Conservation (phyloP, 2,888 invertebrate species). For the Oscheius myriophilus region DNA sequence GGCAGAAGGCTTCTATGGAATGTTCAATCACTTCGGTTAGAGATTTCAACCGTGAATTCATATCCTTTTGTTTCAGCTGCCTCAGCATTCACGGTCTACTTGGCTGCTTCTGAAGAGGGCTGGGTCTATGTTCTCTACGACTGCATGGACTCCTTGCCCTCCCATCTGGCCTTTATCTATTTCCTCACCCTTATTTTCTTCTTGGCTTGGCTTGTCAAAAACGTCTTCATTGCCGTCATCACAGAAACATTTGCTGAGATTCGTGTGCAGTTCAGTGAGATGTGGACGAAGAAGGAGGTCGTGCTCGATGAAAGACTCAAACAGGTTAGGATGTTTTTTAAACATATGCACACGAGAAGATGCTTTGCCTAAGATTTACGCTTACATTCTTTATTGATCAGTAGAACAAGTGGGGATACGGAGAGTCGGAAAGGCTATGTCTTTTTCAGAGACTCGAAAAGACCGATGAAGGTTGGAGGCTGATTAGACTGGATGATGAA, state of each 20-base stretch:
- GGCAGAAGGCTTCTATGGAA: conserved; percentile 93
- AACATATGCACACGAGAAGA: not conserved
- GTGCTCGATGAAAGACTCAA: conserved; percentile 64
- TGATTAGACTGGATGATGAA: conserved; percentile 88
- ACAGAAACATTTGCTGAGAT: conserved; percentile 79
- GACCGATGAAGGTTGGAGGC: conserved; percentile 92
- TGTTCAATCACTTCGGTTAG: conserved; percentile 81
- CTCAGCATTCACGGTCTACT: conserved; percentile 98
- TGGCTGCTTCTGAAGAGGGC: conserved; percentile 98
- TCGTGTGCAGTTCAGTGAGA: conserved; percentile 98
- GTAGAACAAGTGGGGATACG: not conserved
- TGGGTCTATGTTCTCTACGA: conserved; percentile 99
- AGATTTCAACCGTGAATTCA: not conserved
- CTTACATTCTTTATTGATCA: not conserved
- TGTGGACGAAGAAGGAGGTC: conserved; percentile 80
- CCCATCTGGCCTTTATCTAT: conserved; percentile 86
- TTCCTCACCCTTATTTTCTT: conserved; percentile 99
- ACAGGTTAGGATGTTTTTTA: conserved; percentile 41
- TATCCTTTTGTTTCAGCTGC: conserved; percentile 69
- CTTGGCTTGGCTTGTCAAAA: conserved; percentile 98
- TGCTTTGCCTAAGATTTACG: not conserved
- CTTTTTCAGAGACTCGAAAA: conserved; percentile 76
- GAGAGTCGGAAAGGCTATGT: not conserved
- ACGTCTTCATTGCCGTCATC: conserved; percentile 99
- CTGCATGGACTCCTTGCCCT: conserved; percentile 68